Evolutionary conservation across 2,113 vertebrate genomes (phyloP), one percentile per base, ranked within the genome.

Genomic region (Tragelaphus strepsiceros): DNA sequence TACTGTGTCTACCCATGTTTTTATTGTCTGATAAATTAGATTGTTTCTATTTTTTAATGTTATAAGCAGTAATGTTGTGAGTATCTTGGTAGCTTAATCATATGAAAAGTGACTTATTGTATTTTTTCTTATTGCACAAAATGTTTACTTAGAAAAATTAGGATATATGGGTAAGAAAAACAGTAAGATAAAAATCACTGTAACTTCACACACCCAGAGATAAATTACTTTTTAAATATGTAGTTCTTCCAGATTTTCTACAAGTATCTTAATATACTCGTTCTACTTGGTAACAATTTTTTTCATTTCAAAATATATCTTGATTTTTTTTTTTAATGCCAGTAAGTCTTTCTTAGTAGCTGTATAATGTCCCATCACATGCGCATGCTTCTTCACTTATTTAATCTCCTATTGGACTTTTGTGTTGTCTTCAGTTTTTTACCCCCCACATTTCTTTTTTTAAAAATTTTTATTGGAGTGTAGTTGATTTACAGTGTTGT

Each of bases 21-120:
- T 56, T 94, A 49, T 54, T 77, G 54, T 46, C 83, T 93, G 56
- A 58, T 84, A 62, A 53, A 53, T 88, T 78, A 21, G 61, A 58
- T 43, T 54, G 21, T 61, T 77, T 77, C 16, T 77, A 46, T 21
- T 46, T 58, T 86, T 87, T 94, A n/a, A 62, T 81, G 58, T 64
- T 67, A 58, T 32, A 87, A 64, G 64, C 17, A 51, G 39, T 62
- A 43, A 74, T 71, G 39, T 87, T 71, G 49, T 80, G 58, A 92
- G 58, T 14, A 74, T 82, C 32, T 35, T 96, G 54, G 43, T 61
- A 80, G 81, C 22, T 17, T 84, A 74, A 61, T 92, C 39, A n/a
- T 53, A 88, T 82, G 46, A 95, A 67, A 96, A 32, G 49, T 94
- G 49, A 96, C 30, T 90, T 85, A 62, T 77, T 89, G 62, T 78